Evolutionary conservation across 2,113 vertebrate species (phyloP).

Genomic region (Silurus asotus): DNA sequence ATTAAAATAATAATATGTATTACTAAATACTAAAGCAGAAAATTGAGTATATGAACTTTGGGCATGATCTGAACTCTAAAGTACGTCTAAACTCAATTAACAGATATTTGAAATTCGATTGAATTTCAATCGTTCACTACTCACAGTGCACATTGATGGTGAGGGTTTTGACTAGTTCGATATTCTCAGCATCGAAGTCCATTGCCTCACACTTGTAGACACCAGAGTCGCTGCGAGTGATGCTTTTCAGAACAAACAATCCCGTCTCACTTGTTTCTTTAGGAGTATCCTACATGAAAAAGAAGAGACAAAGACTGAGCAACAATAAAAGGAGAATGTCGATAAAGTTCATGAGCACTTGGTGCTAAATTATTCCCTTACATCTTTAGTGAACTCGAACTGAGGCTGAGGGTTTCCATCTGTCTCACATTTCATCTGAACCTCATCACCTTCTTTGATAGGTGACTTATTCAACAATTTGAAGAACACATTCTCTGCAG

Average conservation of each 20-base stretch:
- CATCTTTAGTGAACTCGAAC: slow-evolving; percentile 72
- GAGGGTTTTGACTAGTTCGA: slow-evolving; percentile 61
- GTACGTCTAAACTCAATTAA: background rate
- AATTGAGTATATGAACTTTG: background rate
- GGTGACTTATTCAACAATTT: slow-evolving; percentile 58
- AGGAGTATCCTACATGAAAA: background rate
- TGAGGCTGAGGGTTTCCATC: slow-evolving; percentile 80
- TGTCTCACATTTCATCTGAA: slow-evolving; percentile 75
- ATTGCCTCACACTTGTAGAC: slow-evolving; percentile 71
- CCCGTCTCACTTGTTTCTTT: rapidly evolving
- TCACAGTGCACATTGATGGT: slow-evolving; percentile 78
- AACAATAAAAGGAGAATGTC: background rate
- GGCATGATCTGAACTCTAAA: background rate
- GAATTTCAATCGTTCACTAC: slow-evolving; percentile 44
- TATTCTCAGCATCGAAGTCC: slow-evolving; percentile 69
- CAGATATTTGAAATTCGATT: background rate
- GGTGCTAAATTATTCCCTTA: slow-evolving; percentile 46
- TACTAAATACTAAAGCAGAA: background rate
- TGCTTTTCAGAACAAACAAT: slow-evolving; percentile 59
- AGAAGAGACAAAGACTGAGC: background rate
- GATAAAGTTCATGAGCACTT: background rate
- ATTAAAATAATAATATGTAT: background rate
- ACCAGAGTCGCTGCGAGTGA: slow-evolving; percentile 68
- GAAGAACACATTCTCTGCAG: slow-evolving; percentile 77
- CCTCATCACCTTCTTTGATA: slow-evolving; percentile 81